Evolutionary conservation across 2,797 vertebrate genomes (phyloP).

Genomic region (Glyptemys insculpta): DNA sequence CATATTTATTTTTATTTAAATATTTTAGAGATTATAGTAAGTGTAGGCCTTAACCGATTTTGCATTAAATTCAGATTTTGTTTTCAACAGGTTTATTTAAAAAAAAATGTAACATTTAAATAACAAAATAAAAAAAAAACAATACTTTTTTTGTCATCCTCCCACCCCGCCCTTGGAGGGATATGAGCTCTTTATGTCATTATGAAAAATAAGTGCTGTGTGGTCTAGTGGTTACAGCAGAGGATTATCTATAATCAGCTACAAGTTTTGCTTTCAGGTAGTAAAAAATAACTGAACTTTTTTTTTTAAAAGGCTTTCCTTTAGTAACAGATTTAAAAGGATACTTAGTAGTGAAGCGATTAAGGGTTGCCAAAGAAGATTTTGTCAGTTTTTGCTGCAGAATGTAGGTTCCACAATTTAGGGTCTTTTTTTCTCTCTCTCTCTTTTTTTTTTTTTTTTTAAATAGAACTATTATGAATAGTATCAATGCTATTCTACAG

Average conservation of each 20-base stretch:
- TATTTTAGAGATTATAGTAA: not conserved
- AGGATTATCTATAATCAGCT: not conserved
- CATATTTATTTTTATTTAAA: not conserved
- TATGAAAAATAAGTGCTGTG: not conserved
- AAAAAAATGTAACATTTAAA: not conserved
- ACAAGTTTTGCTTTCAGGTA: not conserved
- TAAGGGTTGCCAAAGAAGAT: not conserved
- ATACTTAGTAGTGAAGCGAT: not conserved
- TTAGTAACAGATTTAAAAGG: rapidly evolving
- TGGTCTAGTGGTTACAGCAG: not conserved
- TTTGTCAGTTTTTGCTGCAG: rapidly evolving
- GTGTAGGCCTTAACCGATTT: not conserved
- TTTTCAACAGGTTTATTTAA: not conserved
- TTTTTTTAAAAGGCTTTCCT: rapidly evolving
- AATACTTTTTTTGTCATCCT: not conserved
- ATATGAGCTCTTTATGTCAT: not conserved
- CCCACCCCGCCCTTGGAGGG: not conserved
- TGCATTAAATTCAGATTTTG: not conserved
- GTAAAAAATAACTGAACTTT: not conserved
- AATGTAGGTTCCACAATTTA: rapidly evolving
- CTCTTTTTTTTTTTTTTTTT: too few species aligned
- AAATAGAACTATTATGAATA: not conserved
- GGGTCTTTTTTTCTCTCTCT: rapidly evolving
- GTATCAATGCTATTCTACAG: not conserved
- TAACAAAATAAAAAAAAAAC: not conserved